Base-by-base conservation (phyloP, 2,888 invertebrate species). In the Fragum fragum region DNA sequence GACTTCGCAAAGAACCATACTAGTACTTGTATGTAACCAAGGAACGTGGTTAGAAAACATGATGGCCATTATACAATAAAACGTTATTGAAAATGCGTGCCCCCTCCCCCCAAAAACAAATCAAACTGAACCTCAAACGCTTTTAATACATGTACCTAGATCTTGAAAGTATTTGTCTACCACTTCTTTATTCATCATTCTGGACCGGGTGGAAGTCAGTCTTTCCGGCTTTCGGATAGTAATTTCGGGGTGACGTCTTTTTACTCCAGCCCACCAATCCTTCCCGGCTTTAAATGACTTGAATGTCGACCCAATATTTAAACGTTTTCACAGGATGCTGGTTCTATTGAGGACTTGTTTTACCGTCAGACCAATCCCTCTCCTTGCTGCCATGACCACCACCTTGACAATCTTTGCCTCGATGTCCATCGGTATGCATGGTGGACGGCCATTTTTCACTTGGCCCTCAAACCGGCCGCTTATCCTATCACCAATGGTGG, bases 191-290 rank as follows among this genome's bases (percentile, higher is more conserved):
- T 82, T 82, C 70, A 85, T 63, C 70, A 83, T 76, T 32, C 78
- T 47, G 18, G 79, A 53, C 26, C 76, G 16, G 1, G 69, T 66
- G 14, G 73, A 61, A 6, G 79, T 39, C 21, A 79, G 55, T 39
- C 66, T 83, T 28, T 79, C 79, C 21, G 83, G 83, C 32, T 76
- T 83, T 63, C 73, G 53, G 16, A 82, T 59, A 18, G 63, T 42
- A 42, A 81, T 11, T 9, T 82, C 82, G 9, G 79, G 78, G 36
- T 76, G 73, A 6, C 76, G 26, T n/a, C 73, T 57, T 39, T 76
- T 76, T n/a, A 81, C 73, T n/a, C 76, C 81, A 18, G 42, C 59
- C 81, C 73, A 76, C 73, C 76, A 81, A 52, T 81, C 81, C 42
- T 72, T 76, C 18, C 73, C 76, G 6, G 76, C 76, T 14, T 61